Base-by-base conservation (phyloP, 2,888 invertebrate species). In the Cheilosia vulpina region DNA sequence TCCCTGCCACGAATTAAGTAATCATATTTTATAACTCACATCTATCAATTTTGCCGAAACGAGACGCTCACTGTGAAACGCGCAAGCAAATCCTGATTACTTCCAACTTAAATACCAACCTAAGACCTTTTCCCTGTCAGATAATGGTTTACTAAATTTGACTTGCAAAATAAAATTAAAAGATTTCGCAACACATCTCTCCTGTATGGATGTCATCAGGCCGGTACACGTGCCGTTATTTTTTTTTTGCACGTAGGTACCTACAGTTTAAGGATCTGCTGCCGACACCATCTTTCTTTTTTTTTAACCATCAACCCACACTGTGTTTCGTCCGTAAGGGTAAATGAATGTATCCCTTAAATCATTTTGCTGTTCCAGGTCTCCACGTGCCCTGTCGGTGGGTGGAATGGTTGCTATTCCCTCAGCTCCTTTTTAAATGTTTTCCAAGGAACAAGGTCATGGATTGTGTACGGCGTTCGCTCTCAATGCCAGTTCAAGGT, bases 371-470 rank as follows among this genome's bases (percentile, higher is more conserved):
- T 80, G 69, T 84, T 24, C 57, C 68, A 66, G 47, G 21, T 24
- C 50, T 71, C 73, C 80, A 84, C 78, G 84, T 80, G 80, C 63
- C 73, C 17, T 55, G 47, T 50, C 15, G 50, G 55, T 52, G 43
- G 41, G 57, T 19, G 15, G 19, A 31, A 41, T 68, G 55, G 34
- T 17, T 63, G 11, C 13, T 62, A 43, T 43, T 79, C 38, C 50
- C 34, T n/a, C 45, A 65, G 68, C 73, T 75, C 84, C 75, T 85
- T 81, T 85, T 81, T 76, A 43, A 81, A 58, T 72, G 76, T 65
- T 81, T 81, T 85, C 72, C 71, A 81, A 85, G 66, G 85, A 76
- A 85, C 85, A 85, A 85, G 85, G 85, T 85, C 85, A 81, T 71
- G 85, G 85, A 66, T 68, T 80, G 71, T 80, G 71, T 85, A 84